phyloP scores from a whole-genome alignment of 2,113 vertebrate species.

The Oenanthe melanoleuca region DNA sequence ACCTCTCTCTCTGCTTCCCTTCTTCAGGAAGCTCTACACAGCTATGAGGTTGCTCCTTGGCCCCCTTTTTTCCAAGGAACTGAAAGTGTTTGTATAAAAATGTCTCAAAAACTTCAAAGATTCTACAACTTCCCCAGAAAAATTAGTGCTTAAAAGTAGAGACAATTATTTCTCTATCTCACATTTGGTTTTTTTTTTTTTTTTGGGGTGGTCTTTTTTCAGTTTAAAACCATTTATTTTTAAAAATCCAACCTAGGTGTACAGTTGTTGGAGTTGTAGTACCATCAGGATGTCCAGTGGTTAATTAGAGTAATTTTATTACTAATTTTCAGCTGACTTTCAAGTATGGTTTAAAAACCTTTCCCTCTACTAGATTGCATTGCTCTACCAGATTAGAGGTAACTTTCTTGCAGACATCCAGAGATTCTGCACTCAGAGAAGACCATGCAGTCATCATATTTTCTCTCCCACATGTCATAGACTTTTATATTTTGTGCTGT shows the following conservation, averaged over 20 bases:
- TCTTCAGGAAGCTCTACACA: not conserved
- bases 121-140: not conserved
- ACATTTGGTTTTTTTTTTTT: not conserved
- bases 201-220: not conserved
- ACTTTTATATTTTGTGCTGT: constrained; percentile 17
- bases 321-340: not conserved
- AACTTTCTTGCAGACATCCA: not conserved
- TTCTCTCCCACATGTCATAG: not conserved
- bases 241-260: not conserved
- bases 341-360: not conserved
- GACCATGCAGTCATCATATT: not conserved
- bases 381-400: not conserved
- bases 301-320: not conserved
- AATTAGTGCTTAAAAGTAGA: not conserved
- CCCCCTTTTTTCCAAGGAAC: not conserved
- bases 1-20: not conserved
- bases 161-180: not conserved
- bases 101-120: not conserved
- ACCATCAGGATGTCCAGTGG: not conserved
- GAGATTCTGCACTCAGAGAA: not conserved
- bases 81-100: not conserved
- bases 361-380: not conserved
- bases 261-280: not conserved
- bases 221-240: not conserved
- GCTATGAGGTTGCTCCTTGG: not conserved